Evolutionary conservation across 2,113 vertebrate species (phyloP), one percentile per base, ranked within the genome.

Genomic region (Todiramphus saurophagus): DNA sequence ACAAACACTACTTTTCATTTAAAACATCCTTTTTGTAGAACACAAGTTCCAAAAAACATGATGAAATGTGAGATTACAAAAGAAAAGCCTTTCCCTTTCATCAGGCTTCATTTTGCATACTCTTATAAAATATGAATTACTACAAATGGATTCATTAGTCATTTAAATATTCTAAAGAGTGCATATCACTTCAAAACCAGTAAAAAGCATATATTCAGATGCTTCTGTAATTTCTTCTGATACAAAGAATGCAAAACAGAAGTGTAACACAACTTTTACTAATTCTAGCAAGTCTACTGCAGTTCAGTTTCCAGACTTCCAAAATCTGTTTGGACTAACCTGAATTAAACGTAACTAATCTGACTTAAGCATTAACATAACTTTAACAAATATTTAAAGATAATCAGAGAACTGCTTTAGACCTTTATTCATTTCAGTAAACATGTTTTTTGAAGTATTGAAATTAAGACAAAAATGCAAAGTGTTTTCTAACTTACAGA

Each of bases 91-190:
- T 51, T 16, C 20, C 43, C 16, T 93, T 96, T 90, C 59, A 91
- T 77, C 72, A 72, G 30, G 30, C 46, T 90, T 78, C 35, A 74
- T 62, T 89, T 66, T 64, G 56, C 56, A 88, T 48, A 64, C 16
- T 60, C 70, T 68, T 59, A 80, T 28, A 87, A 90, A 76, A 46
- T 14, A 75, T 3, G 11, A 83, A 89, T 66, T 83, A 78, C 60
- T 82, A 63, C 35, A 82, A 85, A 84, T 35, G 2, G 23, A 48
- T 75, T 90, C 19, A 51, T 87, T 79, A 76, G 24, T 66, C 81
- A 92, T 70, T 85, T 93, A 86, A 86, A 74, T 84, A 90, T 77
- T 81, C 76, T 86, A 35, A 95, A 80, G 19, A 80, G 68, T 12
- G 43, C 39, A n/a, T 62, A 90, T 75, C 16, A 68, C 77, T 88